Evolutionary conservation across 2,113 vertebrate genomes (phyloP), one percentile per base, ranked within the genome.

Genomic region (Chinchilla lanigera): DNA sequence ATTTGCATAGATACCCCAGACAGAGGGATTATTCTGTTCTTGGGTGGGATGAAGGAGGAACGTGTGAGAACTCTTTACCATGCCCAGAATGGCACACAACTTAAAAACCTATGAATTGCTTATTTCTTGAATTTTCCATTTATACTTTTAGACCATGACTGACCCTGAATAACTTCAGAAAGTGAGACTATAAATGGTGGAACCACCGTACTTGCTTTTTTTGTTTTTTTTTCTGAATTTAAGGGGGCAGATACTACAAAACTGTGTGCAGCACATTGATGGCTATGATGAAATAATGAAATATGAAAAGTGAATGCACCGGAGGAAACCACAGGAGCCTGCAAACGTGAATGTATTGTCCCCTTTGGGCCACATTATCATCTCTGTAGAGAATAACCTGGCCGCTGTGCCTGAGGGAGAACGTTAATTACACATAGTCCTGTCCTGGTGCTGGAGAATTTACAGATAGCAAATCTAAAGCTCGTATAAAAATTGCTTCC

Each of bases 351-450:
- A 7, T 84, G 11, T 26, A 1, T 77, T 35, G 0, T 94, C 58
- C 90, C 90, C 47, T 1, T 0, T 56, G 61, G 89, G 61, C 69
- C n/a, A 52, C 33, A 47, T 91, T 95, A 97, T n/a, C 26, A 11
- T 95, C 78, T 91, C 86, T 90, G 11, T 91, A 47, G 93, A 89
- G 54, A 93, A 67, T 67, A 54, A 50, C 28, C 78, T 93, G 97
- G 87, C 84, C 58, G 86, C 47, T 78, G 14, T 56, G 28, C 75
- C 88, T 20, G 19, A 35, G 47, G 30, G 47, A 96, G 26, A 90
- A 22, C 38, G 80, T 89, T 96, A 89, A 96, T 97, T 89, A 93
- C 7, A 89, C 44, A 56, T 2, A 69, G 16, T 78, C 75, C 56
- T 93, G n/a, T 35, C 54, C 88, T 86, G 12, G 7, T 75, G 5